Percentiles rank a stretch among this genome's conserved stretches.
Conservation (phyloP, 1,140 invertebrate genomes). For the Apis laboriosa region DNA sequence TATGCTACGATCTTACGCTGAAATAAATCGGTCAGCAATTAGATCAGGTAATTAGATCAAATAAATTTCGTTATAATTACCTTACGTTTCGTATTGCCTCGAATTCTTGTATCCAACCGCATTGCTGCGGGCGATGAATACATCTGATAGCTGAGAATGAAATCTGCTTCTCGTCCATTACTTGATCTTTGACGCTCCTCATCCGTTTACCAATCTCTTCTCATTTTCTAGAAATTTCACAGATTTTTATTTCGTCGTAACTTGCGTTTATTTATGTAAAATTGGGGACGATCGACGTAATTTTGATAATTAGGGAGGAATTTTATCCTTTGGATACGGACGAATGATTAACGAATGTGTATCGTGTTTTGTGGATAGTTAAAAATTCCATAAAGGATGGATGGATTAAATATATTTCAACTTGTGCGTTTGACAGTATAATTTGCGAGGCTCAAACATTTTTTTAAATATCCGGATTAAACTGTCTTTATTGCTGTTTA, state of each 20-base stretch:
- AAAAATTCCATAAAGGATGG: not conserved
- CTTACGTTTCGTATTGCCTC: not conserved
- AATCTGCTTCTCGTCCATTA: not conserved
- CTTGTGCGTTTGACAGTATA: not conserved
- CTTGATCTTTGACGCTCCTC: no score
- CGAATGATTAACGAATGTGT: not conserved
- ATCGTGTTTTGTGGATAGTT: not conserved
- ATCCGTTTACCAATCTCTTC: not conserved
- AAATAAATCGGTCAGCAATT: not conserved
- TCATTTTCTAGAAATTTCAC: no score
- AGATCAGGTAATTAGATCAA: not conserved
- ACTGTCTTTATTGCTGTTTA: not conserved
- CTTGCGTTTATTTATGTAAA: no score
- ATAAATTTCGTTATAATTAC: conserved; percentile 18
- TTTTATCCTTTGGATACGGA: not conserved
- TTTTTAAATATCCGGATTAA: not conserved
- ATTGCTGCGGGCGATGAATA: not conserved
- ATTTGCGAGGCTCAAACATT: no score
- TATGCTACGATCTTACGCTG: no score
- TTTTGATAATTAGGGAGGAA: not conserved
- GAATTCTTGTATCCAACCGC: not conserved
- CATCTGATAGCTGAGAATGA: no score
- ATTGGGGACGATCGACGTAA: not conserved
- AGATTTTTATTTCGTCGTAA: no score
- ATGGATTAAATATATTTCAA: not conserved